Percentiles rank a stretch among this genome's conserved stretches.
These are phyloP conservation scores for Polydesmus complanatus DNA, from an alignment of 2,888 invertebrate genomes.

Conservation along the genomic window DNA sequence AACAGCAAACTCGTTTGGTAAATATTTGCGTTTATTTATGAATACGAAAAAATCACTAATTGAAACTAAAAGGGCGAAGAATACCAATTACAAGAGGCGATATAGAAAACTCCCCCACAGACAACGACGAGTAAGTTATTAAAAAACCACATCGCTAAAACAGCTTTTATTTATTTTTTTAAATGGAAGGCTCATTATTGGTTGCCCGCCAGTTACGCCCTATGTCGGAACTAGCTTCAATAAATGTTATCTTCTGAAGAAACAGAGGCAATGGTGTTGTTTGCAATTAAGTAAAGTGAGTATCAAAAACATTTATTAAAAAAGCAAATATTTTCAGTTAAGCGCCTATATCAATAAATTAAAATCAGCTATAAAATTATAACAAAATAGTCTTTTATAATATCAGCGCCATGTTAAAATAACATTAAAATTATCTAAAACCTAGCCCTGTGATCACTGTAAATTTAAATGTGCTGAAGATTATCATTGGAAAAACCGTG, in stretches of 20 bases:
- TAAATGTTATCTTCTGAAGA: slow-evolving; percentile 84
- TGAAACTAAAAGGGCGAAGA: no score
- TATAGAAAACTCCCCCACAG: no score
- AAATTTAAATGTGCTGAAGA: slow-evolving; percentile 82
- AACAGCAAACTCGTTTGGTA: slow-evolving; percentile 4
- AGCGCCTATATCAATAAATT: no score
- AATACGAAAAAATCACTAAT: no score
- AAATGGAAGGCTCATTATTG: slow-evolving; percentile 92
- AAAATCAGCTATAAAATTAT: no score
- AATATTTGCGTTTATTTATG: no score
- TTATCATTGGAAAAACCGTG: slow-evolving; percentile 87
- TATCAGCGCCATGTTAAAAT: not conserved
- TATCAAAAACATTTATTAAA: not conserved
- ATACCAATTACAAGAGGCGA: no score
- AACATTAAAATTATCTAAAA: not conserved
- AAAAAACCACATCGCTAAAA: no score
- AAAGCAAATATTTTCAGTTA: not conserved
- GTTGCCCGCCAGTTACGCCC: slow-evolving; percentile 90
- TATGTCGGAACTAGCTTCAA: slow-evolving; percentile 98
- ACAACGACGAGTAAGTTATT: no score
- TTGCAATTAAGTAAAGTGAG: slow-evolving; percentile 73
- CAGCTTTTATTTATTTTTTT: no score
- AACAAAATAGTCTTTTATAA: no score
- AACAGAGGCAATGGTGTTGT: slow-evolving; percentile 90
- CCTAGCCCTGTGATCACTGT: slow-evolving; percentile 80